These are phyloP conservation scores for Nomada flava DNA, from an alignment of 2,888 invertebrate species.

Conservation along the genomic window DNA sequence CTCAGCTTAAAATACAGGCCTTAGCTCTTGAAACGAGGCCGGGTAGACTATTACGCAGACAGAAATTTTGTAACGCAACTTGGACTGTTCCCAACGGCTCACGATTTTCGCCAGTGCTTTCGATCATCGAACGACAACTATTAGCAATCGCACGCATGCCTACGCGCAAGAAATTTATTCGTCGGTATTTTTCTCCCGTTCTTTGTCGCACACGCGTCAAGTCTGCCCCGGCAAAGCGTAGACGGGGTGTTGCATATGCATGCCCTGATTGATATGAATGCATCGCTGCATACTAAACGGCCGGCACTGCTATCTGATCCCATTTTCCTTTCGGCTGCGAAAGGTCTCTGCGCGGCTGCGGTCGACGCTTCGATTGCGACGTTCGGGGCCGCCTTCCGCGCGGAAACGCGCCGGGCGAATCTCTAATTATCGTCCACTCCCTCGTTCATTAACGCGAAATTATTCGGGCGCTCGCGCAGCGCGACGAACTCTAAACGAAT, in stretches of 20 bases:
- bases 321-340: constrained; percentile 77
- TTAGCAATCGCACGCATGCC: constrained; percentile 80
- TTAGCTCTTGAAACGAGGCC: too few species aligned
- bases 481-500: neutral
- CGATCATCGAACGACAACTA: constrained; percentile 69
- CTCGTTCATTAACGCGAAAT: constrained; percentile 52
- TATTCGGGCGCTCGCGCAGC: neutral
- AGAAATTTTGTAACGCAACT: neutral
- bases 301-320: constrained; percentile 78
- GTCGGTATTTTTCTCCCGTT: constrained; percentile 70
- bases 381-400: constrained; percentile 65
- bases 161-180: constrained; percentile 79
- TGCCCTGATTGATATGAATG: constrained; percentile 83
- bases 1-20: too few species aligned
- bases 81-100: neutral
- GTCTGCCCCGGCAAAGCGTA: constrained; percentile 57
- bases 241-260: constrained; percentile 79
- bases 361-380: constrained; percentile 50
- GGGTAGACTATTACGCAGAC: neutral
- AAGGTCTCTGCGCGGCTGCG: constrained; percentile 58
- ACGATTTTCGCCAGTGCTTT: constrained; percentile 22
- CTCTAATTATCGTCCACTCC: constrained; percentile 67
- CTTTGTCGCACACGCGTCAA: constrained; percentile 50
- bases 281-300: constrained; percentile 82
- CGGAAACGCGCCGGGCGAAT: constrained; percentile 71